Base-by-base conservation (phyloP, 2,888 invertebrate genomes). In the Aporophyla lueneburgensis region DNA sequence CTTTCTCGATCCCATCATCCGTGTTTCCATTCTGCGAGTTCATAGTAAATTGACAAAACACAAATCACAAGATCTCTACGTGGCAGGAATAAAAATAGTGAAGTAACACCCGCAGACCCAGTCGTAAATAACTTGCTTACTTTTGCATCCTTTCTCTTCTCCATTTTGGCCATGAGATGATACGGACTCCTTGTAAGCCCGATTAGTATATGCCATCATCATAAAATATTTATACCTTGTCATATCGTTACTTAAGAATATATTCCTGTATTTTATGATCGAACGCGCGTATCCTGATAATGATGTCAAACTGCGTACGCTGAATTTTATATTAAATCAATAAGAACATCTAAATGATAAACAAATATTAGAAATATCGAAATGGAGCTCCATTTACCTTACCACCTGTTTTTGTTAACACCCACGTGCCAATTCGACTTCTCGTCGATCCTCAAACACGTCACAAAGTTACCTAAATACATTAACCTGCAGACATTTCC, bases 401-500 rank as follows among this genome's bases (percentile, higher is more conserved):
- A 53, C 40, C 24, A 40, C 6, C 5, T 46, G 40, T 65, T 40
- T 33, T 53, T 53, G 43, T 63, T 21, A 46, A 40, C 53, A 62
- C 56, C 24, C 51, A 56, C 54, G 46, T 65, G 54, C 24, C 63
- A 59, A 76, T 77, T 84, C 65, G n/a, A 56, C 46, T 67, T 63
- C 56, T 65, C 46, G 62, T 53, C 27, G 67, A 65, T 53, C 69
- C 62, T 19, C n/a, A 68, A 61, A 59, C 79, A 72, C 59, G 71
- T 73, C 63, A 40, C 65, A 58, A 71, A 78, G 56, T 63, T 81
- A 46, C 49, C n/a, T 51, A 43, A 76, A 68, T 68, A 76, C 63
- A 75, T 78, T 78, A 76, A 76, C 76, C 70, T 84, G 81, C 85
- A 84, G 87, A 86, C 89, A 87, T 87, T 85, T 83, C 78, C 78